A percentile compares a stretch with the other conserved stretches of the same genome.
These are phyloP conservation scores for Acheta domesticus DNA, from an alignment of 2,888 invertebrate genomes.

Conservation along the genomic window DNA sequence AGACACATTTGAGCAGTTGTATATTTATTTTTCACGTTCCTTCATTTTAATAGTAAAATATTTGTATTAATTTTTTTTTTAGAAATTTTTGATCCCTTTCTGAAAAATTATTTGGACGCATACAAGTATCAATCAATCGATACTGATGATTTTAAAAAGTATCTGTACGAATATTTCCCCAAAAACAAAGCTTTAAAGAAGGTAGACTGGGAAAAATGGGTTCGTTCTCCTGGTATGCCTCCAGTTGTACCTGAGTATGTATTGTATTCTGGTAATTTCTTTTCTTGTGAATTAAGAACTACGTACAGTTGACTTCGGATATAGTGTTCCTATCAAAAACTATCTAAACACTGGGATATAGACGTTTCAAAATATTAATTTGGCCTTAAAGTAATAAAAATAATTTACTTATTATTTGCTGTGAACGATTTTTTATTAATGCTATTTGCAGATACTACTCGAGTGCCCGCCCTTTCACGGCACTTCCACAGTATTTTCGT, in stretches of 20 bases:
- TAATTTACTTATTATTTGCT: no score
- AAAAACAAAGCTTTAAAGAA: conserved; percentile 51
- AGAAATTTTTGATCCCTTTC: conserved; percentile 75
- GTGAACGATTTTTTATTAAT: no score
- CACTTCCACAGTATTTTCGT: no score
- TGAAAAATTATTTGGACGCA: conserved; percentile 72
- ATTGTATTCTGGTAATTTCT: no score
- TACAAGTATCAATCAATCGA: conserved; percentile 80
- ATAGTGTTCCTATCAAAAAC: no score
- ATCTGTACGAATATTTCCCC: conserved; percentile 68
- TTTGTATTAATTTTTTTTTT: conserved; percentile 38
- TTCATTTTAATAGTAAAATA: background rate
- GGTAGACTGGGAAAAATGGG: conserved; percentile 85
- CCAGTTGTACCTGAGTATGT: conserved; percentile 74
- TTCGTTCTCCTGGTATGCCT: conserved; percentile 82
- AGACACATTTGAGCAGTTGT: background rate
- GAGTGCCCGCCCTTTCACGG: rapidly evolving
- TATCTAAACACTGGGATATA: no score
- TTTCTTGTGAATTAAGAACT: no score
- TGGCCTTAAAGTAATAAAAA: no score
- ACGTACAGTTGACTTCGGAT: background rate
- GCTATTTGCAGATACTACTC: no score
- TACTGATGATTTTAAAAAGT: conserved; percentile 74
- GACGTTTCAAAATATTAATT: no score
- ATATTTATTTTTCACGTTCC: background rate